These are phyloP conservation scores for Diabrotica virgifera DNA, from an alignment of 1,140 invertebrate species.

Conservation along the genomic window DNA sequence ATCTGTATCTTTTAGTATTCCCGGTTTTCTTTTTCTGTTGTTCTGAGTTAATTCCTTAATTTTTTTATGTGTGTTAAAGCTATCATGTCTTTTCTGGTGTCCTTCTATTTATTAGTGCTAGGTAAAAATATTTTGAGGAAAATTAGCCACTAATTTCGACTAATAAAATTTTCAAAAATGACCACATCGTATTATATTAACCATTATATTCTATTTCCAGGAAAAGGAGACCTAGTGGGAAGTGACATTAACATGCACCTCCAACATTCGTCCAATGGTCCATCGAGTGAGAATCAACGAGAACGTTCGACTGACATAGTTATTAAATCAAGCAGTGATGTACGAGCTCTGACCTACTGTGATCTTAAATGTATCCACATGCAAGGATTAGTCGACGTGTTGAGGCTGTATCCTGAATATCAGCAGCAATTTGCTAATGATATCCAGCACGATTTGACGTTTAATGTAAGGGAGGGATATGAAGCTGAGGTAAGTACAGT, in stretches of 20 bases:
- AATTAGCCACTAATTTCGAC: too few relatives aligned
- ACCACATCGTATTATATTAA: too few relatives aligned
- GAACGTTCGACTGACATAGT: constrained; percentile 65
- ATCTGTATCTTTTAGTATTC: too few relatives aligned
- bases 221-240: constrained; percentile 95
- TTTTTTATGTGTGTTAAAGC: too few relatives aligned
- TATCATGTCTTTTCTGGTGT: too few relatives aligned
- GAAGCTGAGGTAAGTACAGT: constrained; percentile 67
- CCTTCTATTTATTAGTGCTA: too few relatives aligned
- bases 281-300: constrained; percentile 50
- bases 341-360: constrained; percentile 89
- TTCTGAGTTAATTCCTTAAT: too few relatives aligned
- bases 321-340: constrained; percentile 90
- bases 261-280: constrained; percentile 54
- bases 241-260: constrained; percentile 84
- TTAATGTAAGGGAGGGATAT: constrained; percentile 91
- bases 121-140: too few relatives aligned
- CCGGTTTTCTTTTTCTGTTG: too few relatives aligned
- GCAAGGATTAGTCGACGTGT: constrained; percentile 83
- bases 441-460: constrained; percentile 93
- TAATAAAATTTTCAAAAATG: too few relatives aligned
- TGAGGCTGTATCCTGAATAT: constrained; percentile 90
- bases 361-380: constrained; percentile 94
- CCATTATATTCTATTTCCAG: constrained; percentile 51
- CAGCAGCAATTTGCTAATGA: constrained; percentile 90